Evolutionary conservation across 2,888 invertebrate genomes (phyloP).

Genomic region (Campoplex capitator): DNA sequence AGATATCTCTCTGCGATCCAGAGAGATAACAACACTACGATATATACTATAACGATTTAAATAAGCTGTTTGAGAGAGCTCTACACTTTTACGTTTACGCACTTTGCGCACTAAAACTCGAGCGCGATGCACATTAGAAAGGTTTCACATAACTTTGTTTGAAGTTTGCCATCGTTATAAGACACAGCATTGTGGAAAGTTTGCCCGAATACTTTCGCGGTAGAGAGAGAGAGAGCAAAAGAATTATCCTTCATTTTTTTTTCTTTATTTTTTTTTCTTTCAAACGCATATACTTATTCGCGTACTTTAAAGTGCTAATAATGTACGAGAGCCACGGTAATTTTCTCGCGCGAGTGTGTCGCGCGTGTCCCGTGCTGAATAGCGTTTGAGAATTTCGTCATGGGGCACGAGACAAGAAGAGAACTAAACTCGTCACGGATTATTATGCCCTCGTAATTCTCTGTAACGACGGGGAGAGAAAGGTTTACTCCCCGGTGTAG

Average conservation of each 20-base stretch:
- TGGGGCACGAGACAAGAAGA: conserved; percentile 46
- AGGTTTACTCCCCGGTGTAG: conserved; percentile 12
- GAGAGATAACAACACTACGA: not conserved
- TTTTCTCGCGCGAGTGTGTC: conserved; percentile 56
- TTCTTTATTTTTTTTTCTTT: not conserved
- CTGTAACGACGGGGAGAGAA: conserved; percentile 1
- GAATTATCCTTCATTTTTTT: not conserved
- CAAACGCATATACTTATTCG: not conserved
- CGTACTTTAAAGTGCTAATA: conserved; percentile 1
- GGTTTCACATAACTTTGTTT: conserved; percentile 23
- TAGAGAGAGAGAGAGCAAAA: conserved; percentile 39
- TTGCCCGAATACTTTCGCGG: conserved; percentile 55
- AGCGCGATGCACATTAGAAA: conserved; percentile 50
- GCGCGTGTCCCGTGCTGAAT: conserved; percentile 55
- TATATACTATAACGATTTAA: not conserved
- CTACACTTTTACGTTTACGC: conserved; percentile 34
- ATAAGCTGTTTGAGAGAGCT: not conserved
- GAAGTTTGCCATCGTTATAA: conserved; percentile 21
- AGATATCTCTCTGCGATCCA: not conserved
- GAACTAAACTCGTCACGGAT: conserved; percentile 52
- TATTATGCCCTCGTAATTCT: conserved; percentile 62
- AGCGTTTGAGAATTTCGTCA: conserved; percentile 68
- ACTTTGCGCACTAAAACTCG: conserved; percentile 44
- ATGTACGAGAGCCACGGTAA: conserved; percentile 24
- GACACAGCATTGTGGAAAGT: conserved; percentile 60